A percentile compares a stretch with the other conserved stretches of the same genome.
Conservation (phyloP, 2,113 vertebrate genomes). For the Calidris pygmaea region DNA sequence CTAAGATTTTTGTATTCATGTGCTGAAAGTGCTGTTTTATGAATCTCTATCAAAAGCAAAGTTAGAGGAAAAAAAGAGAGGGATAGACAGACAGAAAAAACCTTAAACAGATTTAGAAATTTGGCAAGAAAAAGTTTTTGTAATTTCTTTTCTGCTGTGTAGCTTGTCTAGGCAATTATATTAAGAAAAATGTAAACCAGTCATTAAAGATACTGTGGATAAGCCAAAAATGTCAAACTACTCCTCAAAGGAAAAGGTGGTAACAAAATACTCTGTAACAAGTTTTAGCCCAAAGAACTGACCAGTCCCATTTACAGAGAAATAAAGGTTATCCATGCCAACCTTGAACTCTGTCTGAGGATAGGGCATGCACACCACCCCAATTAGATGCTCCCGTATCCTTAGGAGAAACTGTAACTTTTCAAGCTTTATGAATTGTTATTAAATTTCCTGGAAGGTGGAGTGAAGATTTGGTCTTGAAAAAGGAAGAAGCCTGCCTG, state of each 20-base stretch:
- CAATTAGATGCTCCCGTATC: neutral
- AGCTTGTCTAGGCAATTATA: slow-evolving; percentile 43
- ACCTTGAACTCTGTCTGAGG: neutral
- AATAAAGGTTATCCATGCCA: neutral
- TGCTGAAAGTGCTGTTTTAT: neutral
- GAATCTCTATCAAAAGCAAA: neutral
- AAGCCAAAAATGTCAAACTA: neutral
- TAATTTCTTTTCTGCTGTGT: slow-evolving; percentile 60
- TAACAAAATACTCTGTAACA: neutral
- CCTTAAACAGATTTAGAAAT: slow-evolving; percentile 14
- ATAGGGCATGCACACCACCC: neutral
- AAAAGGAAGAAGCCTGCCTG: slow-evolving; percentile 11
- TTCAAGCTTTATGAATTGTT: neutral
- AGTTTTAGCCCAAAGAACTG: neutral
- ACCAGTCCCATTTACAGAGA: neutral
- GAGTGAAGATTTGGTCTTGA: neutral
- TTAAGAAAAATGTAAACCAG: slow-evolving; percentile 49
- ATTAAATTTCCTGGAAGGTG: neutral
- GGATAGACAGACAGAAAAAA: neutral
- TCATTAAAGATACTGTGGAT: slow-evolving; percentile 24
- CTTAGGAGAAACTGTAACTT: neutral
- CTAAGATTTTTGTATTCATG: neutral
- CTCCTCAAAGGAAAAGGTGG: neutral
- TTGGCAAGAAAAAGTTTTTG: slow-evolving; percentile 44
- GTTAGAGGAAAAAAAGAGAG: neutral